Percentiles rank a stretch among this genome's conserved stretches.
These are phyloP conservation scores for Anser cygnoides DNA, from an alignment of 2,113 vertebrate genomes.

Conservation along the genomic window DNA sequence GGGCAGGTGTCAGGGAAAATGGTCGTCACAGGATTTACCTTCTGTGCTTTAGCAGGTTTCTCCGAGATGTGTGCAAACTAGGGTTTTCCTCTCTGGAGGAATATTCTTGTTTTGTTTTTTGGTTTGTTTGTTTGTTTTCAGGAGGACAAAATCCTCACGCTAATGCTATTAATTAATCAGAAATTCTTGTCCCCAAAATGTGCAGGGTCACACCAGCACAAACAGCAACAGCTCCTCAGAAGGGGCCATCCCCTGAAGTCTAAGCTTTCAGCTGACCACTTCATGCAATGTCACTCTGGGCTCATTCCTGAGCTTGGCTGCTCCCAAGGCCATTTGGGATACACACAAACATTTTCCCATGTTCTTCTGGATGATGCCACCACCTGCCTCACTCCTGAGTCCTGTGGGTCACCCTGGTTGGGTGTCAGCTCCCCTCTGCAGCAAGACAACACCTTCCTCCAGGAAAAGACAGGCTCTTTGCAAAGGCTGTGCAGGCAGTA, in stretches of 20 bases:
- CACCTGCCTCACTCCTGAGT: not conserved
- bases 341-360: not conserved
- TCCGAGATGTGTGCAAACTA: not conserved
- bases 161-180: not conserved
- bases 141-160: not conserved
- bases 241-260: not conserved
- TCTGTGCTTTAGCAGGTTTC: not conserved
- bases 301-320: not conserved
- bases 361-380: not conserved
- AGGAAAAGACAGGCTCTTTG: not conserved
- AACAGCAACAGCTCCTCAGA: not conserved
- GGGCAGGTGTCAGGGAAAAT: not conserved
- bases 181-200: not conserved
- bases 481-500: not conserved
- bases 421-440: not conserved
- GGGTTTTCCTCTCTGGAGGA: not conserved
- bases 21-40: not conserved
- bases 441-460: not conserved
- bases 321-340: not conserved
- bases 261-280: not conserved
- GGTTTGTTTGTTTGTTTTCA: not conserved
- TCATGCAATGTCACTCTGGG: not conserved
- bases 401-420: not conserved
- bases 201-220: not conserved
- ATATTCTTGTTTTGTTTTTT: not conserved